Conservation (phyloP, 2,113 vertebrate genomes). For the Nesoenas mayeri region DNA sequence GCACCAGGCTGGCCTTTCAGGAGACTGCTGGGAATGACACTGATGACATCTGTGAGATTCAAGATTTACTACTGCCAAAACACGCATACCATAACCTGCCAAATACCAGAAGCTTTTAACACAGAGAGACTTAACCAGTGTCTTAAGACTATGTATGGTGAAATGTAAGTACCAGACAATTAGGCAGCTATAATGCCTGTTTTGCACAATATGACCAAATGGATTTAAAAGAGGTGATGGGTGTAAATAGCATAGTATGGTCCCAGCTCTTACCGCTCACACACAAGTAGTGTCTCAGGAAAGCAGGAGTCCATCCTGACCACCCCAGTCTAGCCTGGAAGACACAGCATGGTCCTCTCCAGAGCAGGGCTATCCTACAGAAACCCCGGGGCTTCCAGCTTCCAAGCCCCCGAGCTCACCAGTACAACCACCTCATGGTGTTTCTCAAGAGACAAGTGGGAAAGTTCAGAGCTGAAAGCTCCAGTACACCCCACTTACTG, state of each 20-base stretch:
- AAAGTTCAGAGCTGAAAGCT: not conserved
- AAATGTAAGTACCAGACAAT: not conserved
- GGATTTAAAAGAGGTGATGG: not conserved
- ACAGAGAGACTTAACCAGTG: not conserved
- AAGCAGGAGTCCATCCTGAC: not conserved
- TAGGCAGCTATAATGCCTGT: not conserved
- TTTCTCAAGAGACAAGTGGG: not conserved
- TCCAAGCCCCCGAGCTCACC: accelerated
- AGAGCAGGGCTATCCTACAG: not conserved
- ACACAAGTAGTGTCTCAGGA: not conserved
- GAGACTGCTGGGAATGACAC: not conserved
- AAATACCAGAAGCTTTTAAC: not conserved
- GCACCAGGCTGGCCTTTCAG: not conserved
- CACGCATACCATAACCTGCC: not conserved
- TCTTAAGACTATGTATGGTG: accelerated
- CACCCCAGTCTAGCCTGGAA: not conserved
- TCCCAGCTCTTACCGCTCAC: not conserved
- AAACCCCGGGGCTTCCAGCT: not conserved
- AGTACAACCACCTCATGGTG: not conserved
- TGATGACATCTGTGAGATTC: not conserved
- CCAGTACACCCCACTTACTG: not conserved
- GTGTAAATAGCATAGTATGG: not conserved
- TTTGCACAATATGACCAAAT: accelerated
- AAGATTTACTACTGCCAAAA: not conserved
- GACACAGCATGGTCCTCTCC: accelerated